These are phyloP conservation scores for Gorsachius goisagi DNA, from an alignment of 2,113 vertebrate species.

Conservation along the genomic window DNA sequence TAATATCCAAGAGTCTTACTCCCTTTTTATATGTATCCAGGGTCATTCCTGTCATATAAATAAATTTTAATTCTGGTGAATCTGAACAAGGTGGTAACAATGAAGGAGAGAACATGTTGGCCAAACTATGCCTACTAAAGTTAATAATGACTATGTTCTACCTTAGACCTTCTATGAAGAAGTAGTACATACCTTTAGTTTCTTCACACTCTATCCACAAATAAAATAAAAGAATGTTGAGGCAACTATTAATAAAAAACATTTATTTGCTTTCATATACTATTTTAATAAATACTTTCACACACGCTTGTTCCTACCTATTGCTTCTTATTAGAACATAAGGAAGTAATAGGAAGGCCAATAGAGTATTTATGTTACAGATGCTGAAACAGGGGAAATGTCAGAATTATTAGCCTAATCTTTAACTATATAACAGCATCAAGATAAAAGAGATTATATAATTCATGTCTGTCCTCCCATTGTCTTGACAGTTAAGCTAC, in stretches of 20 bases:
- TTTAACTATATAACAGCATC: neutral
- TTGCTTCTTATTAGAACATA: neutral
- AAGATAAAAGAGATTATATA: neutral
- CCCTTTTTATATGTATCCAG: neutral
- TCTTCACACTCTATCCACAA: neutral
- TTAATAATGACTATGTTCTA: neutral
- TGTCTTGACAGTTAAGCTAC: neutral
- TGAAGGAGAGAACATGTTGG: neutral
- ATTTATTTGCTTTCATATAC: neutral
- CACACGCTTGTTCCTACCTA: fast-evolving
- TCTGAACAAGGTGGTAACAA: neutral
- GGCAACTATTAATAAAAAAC: neutral
- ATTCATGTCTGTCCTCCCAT: neutral
- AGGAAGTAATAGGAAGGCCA: neutral
- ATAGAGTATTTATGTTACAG: neutral
- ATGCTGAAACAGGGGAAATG: neutral
- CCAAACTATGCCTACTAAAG: neutral
- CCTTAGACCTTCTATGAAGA: neutral
- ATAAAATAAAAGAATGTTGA: neutral
- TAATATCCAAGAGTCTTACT: neutral
- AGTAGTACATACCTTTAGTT: neutral
- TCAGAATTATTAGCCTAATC: neutral
- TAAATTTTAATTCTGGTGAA: neutral
- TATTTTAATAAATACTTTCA: neutral
- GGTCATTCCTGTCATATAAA: neutral